Evolutionary conservation across 2,888 invertebrate species (phyloP), one percentile per base, ranked within the genome.

Genomic region (Eupithecia inturbata): DNA sequence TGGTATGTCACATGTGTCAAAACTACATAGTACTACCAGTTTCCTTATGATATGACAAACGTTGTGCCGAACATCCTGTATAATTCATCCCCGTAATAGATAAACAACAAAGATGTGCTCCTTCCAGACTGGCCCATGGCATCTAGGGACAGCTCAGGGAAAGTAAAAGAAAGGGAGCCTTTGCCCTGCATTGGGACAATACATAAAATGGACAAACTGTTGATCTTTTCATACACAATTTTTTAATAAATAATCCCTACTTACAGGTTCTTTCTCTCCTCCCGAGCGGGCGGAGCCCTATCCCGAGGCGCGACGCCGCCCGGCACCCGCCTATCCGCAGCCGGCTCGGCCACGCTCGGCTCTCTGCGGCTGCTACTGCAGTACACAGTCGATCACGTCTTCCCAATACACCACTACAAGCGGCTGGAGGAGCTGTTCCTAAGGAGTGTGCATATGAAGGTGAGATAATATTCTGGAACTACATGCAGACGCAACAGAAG

Each of bases 321-420:
- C 0, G 97, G 97, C 79, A 96, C 97, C 73, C 93, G 97, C 78
- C 95, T 97, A 68, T 96, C 96, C 57, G 94, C 95, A 67, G 92
- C 92, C 66, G 92, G 92, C 80, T 84, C 90, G 80, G 91, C 94
- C 77, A 95, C 96, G 31, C 95, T 98, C 76, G 98, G 98, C 80
- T 97, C 98, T 26, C 93, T 98, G 80, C 96, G 98, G 75, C 95
- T 98, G 72, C 97, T 97, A 87, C 96, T 98, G 79, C 97, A 97
- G 86, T 98, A 98, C 91, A 97, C 97, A 26, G 97, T 97, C 64
- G 98, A 98, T 94, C 96, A 97, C 91, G 98, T 98, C 70, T 98
- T 98, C 92, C 97, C 97, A 60, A 95, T 97, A 72, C 96, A 96
- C 82, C 97, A 97, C 83, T 98, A 98, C 88, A 96, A 97, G 80